A percentile compares a stretch with the other conserved stretches of the same genome.
Conservation (phyloP, 1,140 invertebrate species). For the Lysiphlebus fabarum region DNA sequence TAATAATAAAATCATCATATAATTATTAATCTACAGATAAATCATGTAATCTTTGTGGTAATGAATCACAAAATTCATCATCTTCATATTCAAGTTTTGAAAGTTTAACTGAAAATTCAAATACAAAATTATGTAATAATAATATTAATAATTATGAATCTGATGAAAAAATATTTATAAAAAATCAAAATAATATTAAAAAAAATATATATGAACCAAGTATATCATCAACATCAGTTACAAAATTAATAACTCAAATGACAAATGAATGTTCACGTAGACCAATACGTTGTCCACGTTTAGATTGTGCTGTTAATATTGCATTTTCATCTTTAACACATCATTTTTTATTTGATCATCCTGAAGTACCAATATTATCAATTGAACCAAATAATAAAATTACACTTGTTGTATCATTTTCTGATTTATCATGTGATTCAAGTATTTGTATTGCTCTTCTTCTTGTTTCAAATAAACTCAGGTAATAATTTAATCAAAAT, state of each 20-base stretch:
- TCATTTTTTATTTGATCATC: constrained; percentile 51
- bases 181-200: too few relatives aligned
- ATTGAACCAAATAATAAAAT: constrained; percentile 45
- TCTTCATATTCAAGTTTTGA: too few relatives aligned
- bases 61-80: too few relatives aligned
- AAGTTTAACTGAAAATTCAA: too few relatives aligned
- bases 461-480: constrained; percentile 46
- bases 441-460: constrained; percentile 47
- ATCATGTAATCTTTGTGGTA: background rate
- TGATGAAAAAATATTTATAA: too few relatives aligned
- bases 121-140: too few relatives aligned
- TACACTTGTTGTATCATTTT: constrained; percentile 45
- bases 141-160: too few relatives aligned
- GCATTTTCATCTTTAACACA: constrained; percentile 48
- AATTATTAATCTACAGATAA: constrained; percentile 11
- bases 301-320: constrained; percentile 47
- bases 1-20: too few relatives aligned
- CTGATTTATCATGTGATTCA: constrained; percentile 36
- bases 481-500: constrained; percentile 33
- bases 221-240: constrained; percentile 26
- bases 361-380: constrained; percentile 46
- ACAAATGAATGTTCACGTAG: constrained; percentile 43
- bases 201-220: too few relatives aligned
- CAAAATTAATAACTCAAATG: constrained; percentile 34
- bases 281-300: constrained; percentile 45